A percentile compares a stretch with the other conserved stretches of the same genome.
Conservation (phyloP, 2,888 invertebrate genomes). For the Brenthis ino region DNA sequence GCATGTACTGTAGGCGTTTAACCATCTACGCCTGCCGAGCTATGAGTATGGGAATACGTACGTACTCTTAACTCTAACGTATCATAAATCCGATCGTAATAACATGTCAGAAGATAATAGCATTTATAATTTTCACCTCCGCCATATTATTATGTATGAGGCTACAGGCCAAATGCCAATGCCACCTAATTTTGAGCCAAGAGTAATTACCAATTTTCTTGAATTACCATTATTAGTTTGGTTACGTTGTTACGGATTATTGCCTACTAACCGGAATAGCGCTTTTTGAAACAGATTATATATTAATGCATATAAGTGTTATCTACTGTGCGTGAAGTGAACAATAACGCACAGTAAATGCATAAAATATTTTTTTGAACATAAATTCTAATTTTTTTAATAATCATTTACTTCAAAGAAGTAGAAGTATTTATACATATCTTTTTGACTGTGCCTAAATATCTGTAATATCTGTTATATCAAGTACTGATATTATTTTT, state of each 20-base stretch:
- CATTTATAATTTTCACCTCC: constrained; percentile 53
- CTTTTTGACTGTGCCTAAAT: too few species aligned
- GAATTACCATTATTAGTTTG: constrained; percentile 39
- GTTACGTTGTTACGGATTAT: constrained; percentile 28
- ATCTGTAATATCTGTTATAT: too few species aligned
- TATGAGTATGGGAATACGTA: constrained; percentile 6
- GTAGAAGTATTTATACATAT: too few species aligned
- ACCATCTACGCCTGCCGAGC: background rate
- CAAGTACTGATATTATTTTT: too few species aligned
- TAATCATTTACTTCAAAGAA: too few species aligned
- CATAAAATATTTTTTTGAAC: too few species aligned
- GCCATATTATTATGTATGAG: constrained; percentile 41
- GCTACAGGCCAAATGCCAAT: constrained; percentile 55
- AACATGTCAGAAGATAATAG: constrained; percentile 54
- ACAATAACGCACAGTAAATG: background rate
- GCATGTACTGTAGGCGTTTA: constrained; percentile 8
- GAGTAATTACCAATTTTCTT: constrained; percentile 61
- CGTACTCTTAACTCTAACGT: constrained; percentile 24
- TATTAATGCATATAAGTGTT: background rate
- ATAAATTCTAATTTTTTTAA: too few species aligned
- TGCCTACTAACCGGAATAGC: constrained; percentile 23
- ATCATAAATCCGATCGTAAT: constrained; percentile 50
- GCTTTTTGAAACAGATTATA: constrained; percentile 10
- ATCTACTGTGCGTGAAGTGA: constrained; percentile 4
- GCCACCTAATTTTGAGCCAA: constrained; percentile 56